Evolutionary conservation across 2,797 vertebrate species (phyloP).

Genomic region (Siniperca scherzeri): DNA sequence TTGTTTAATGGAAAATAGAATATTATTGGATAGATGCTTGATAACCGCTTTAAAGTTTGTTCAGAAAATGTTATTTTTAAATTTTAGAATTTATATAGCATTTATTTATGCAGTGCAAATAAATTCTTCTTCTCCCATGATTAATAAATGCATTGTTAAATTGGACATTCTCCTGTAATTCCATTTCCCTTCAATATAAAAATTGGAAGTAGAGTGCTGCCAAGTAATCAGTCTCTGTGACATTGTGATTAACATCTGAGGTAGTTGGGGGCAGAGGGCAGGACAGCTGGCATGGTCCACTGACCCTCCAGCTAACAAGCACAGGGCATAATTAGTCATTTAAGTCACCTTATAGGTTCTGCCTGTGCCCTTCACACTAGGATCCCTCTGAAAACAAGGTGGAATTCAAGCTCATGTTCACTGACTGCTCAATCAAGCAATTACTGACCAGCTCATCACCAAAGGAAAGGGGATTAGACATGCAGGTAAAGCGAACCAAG

Average conservation of each 20-base stretch:
- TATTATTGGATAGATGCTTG: constrained; percentile 1
- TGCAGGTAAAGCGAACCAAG: constrained; percentile 57
- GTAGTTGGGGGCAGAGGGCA: constrained; percentile 67
- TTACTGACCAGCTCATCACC: constrained; percentile 78
- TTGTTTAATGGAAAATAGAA: not conserved
- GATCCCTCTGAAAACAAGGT: constrained; percentile 77
- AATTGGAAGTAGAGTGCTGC: constrained; percentile 46
- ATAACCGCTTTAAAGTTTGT: constrained; percentile 1
- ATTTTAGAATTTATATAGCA: constrained; percentile 3
- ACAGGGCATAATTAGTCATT: constrained; percentile 79
- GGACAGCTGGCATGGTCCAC: constrained; percentile 66
- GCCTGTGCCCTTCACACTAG: constrained; percentile 83
- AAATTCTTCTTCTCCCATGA: constrained; percentile 10
- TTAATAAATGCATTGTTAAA: constrained; percentile 38
- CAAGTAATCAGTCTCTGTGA: constrained; percentile 71
- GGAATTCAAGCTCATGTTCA: constrained; percentile 64
- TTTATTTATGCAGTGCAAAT: constrained; percentile 2
- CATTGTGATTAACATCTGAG: constrained; percentile 73
- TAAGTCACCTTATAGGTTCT: constrained; percentile 77
- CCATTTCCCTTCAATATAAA: constrained; percentile 39
- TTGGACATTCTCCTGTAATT: constrained; percentile 16
- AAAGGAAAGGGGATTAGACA: constrained; percentile 69
- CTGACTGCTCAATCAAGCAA: constrained; percentile 74
- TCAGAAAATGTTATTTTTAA: not conserved
- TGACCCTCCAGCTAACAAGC: constrained; percentile 72